Evolutionary conservation across 2,797 vertebrate species (phyloP), one percentile per base, ranked within the genome.

Genomic region (Eurystomus glaucurus): DNA sequence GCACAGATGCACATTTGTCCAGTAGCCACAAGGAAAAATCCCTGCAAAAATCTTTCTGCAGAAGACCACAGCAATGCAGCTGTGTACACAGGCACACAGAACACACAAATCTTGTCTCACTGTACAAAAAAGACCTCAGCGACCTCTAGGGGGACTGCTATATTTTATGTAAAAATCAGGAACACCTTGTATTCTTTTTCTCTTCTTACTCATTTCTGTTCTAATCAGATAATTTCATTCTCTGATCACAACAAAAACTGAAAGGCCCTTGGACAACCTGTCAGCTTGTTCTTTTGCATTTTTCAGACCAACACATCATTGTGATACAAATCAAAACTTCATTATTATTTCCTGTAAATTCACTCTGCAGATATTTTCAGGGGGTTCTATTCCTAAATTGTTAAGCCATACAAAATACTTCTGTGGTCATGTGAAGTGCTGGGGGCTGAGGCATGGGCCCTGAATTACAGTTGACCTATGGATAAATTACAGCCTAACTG

Each of bases 341-440:
- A 57, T 75, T 92, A 69, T 64, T 25, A 43, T 85, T 90, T 92
- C 46, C 83, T 9, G 5, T 75, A 91, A 90, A 83, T 90, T 88
- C 21, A 70, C 64, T 88, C 79, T 80, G 25, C 25, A 89, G 37
- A 41, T 61, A 45, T 41, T 66, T 75, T 91, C 43, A 79, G 65
- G 39, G 85, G 78, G 62, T 80, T 86, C 70, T 92, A 28, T 88
- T 88, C 68, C 71, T 65, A 60, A 85, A 72, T 57, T 83, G 54
- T 57, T 83, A 41, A 64, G 45, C 70, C 22, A 23, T 62, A 57
- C 35, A 83, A 78, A 93, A 79, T 72, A 52, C 31, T 55, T 71
- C 33, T 70, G 37, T 70, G n/a, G 54, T 35, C 35, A 35, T 35
- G 35, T 35, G 35, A 35, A 8, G 35, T 35, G 35, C 35, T 35